Evolutionary conservation across 1,140 invertebrate genomes (phyloP).

Genomic region (Cydia strobilella): DNA sequence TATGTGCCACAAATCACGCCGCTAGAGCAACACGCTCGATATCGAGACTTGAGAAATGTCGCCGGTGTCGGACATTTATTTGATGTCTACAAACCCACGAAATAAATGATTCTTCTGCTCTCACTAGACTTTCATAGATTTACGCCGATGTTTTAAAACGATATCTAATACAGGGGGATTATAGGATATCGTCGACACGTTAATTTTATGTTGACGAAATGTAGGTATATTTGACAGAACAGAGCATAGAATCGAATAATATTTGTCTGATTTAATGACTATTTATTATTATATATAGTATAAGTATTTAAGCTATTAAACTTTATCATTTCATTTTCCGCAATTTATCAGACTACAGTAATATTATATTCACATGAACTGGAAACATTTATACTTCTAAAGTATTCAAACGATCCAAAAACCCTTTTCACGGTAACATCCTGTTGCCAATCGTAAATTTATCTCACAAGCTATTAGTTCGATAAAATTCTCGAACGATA

Average conservation of each 20-base stretch:
- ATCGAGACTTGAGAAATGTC: constrained; percentile 45
- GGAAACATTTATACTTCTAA: not conserved
- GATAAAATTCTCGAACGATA: constrained; percentile 80
- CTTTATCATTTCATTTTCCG: too few species aligned
- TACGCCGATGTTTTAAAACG: not conserved
- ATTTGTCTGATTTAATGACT: too few species aligned
- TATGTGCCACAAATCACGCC: constrained; percentile 37
- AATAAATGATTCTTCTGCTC: constrained; percentile 40
- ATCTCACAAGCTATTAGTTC: constrained; percentile 77
- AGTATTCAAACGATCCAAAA: constrained; percentile 38
- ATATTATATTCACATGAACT: not conserved
- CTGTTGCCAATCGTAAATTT: constrained; percentile 75
- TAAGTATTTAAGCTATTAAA: too few species aligned
- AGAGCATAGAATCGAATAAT: not conserved
- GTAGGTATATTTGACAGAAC: not conserved
- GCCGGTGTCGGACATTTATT: constrained; percentile 46
- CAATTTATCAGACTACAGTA: not conserved
- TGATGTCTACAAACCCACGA: constrained; percentile 43
- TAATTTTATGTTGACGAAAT: not conserved
- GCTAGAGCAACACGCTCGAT: constrained; percentile 24
- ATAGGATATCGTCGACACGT: not conserved
- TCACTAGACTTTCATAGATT: constrained; percentile 27
- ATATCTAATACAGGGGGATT: constrained; percentile 5
- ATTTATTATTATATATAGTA: too few species aligned
- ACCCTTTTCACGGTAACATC: constrained; percentile 68